phyloP scores from a whole-genome alignment of 1,140 invertebrate species.

The Meloidogyne floridensis region DNA sequence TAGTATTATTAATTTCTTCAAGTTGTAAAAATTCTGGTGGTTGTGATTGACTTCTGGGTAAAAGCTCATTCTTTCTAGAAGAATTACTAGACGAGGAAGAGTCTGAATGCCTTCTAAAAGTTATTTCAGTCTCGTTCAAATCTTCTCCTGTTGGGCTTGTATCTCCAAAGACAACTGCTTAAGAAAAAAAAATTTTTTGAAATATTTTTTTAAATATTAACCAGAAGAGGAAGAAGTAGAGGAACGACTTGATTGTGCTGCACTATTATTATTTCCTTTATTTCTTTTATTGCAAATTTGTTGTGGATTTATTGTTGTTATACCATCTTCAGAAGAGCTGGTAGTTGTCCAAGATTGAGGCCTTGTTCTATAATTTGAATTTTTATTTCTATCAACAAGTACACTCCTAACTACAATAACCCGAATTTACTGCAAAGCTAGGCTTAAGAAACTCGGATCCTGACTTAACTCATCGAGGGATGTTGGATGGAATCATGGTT shows the following conservation, averaged over 20 bases:
- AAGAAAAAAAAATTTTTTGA: not conserved
- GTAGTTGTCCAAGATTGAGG: conserved; percentile 31
- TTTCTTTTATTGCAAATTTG: not conserved
- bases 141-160: not conserved
- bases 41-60: not conserved
- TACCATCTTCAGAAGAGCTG: conserved; percentile 29
- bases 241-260: not conserved
- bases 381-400: too few species aligned
- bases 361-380: conserved; percentile 2
- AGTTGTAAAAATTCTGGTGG: not conserved
- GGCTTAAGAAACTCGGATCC: too few species aligned
- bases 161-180: not conserved
- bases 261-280: not conserved
- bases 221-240: conserved; percentile 4
- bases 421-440: too few species aligned
- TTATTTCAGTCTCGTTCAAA: not conserved
- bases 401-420: too few species aligned
- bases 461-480: too few species aligned
- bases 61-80: not conserved
- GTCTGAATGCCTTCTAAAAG: conserved; percentile 1
- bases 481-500: too few species aligned
- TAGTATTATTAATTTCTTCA: not conserved
- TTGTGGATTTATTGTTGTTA: not conserved
- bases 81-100: not conserved
- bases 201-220: not conserved